Conservation (phyloP, 1,140 invertebrate species). For the Tribolium castaneum region DNA sequence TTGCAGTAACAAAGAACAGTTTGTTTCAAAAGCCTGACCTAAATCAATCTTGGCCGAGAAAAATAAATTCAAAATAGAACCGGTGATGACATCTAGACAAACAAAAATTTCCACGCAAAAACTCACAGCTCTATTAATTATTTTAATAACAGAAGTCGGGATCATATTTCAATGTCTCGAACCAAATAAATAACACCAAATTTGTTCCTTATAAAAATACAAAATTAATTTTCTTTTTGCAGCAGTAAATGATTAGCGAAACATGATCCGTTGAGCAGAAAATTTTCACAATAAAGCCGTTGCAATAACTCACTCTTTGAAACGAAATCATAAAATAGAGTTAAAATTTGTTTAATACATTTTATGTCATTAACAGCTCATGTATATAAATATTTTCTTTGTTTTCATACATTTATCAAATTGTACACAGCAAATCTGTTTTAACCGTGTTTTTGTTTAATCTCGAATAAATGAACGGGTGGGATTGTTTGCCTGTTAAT, state of each 20-base stretch:
- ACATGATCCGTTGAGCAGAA: background rate
- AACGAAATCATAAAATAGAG: background rate
- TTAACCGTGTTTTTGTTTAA: too few species aligned
- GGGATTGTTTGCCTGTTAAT: too few species aligned
- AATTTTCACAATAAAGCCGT: background rate
- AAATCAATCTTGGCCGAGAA: too few species aligned
- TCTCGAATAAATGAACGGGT: too few species aligned
- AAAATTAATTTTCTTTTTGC: too few species aligned
- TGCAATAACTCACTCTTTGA: background rate
- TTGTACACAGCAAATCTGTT: background rate
- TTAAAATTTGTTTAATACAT: slow-evolving; percentile 4
- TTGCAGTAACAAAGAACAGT: too few species aligned
- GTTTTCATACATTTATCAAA: slow-evolving; percentile 6
- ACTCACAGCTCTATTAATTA: background rate
- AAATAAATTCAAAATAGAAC: too few species aligned
- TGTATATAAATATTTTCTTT: slow-evolving; percentile 20
- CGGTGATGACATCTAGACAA: background rate
- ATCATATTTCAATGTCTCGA: background rate
- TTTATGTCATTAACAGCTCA: slow-evolving; percentile 15
- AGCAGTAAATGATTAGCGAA: background rate
- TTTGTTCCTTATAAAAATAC: too few species aligned
- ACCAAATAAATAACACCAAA: too few species aligned
- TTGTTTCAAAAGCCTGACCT: too few species aligned
- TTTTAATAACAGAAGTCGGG: background rate
- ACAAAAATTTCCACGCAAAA: slow-evolving; percentile 4